These are phyloP conservation scores for Centropus bengalensis DNA, from an alignment of 2,113 vertebrate species.

Conservation along the genomic window DNA sequence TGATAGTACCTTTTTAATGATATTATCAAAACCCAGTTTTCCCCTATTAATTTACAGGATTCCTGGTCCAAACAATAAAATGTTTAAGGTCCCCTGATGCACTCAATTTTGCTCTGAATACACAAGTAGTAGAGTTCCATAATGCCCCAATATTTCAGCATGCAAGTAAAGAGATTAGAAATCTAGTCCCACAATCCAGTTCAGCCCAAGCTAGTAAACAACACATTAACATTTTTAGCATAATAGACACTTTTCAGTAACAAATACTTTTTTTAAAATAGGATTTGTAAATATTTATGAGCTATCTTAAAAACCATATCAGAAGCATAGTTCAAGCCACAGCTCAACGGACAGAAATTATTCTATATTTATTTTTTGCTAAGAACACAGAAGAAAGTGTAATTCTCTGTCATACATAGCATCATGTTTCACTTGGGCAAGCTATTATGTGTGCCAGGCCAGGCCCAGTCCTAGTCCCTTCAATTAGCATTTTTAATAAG, in stretches of 20 bases:
- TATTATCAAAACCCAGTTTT: neutral
- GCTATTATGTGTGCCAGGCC: neutral
- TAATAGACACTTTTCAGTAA: neutral
- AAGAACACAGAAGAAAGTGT: neutral
- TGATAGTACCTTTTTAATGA: neutral
- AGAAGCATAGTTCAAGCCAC: neutral
- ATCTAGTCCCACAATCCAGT: neutral
- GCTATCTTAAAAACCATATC: neutral
- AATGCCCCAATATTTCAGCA: neutral
- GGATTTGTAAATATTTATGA: neutral
- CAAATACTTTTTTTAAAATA: neutral
- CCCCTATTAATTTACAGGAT: neutral
- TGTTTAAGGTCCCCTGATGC: fast-evolving
- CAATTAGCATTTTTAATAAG: neutral
- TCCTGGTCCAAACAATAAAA: neutral
- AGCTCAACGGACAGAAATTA: neutral
- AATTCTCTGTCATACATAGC: neutral
- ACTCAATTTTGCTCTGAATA: neutral
- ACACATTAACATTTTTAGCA: neutral
- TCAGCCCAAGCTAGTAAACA: neutral
- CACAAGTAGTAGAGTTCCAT: neutral
- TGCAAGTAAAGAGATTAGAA: neutral
- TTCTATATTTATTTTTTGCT: neutral
- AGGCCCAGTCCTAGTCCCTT: neutral
- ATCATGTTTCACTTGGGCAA: neutral